Evolutionary conservation across 2,797 vertebrate genomes (phyloP).

Genomic region (Zenarchopterus dispar): DNA sequence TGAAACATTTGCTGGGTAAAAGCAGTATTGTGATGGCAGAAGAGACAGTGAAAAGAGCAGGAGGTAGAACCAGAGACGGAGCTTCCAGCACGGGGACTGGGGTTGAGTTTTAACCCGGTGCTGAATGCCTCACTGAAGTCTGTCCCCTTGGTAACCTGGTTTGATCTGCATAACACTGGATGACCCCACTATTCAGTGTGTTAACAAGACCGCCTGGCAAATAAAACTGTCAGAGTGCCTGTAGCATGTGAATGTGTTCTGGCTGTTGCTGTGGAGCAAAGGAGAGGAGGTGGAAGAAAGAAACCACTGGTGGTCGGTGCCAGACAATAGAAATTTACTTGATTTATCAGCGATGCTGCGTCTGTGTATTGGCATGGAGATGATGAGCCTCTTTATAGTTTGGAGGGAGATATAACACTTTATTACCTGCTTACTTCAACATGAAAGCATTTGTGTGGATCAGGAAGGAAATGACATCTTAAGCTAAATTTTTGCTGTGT

Average conservation of each 20-base stretch:
- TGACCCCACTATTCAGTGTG: conserved; percentile 77
- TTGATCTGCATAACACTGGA: conserved; percentile 86
- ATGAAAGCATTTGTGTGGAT: conserved; percentile 17
- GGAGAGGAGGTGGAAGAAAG: conserved; percentile 57
- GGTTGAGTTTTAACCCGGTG: conserved; percentile 70
- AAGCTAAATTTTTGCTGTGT: conserved; percentile 22
- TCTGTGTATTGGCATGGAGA: conserved; percentile 55
- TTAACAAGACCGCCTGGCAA: conserved; percentile 85
- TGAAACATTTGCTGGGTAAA: conserved; percentile 63
- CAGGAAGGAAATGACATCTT: conserved; percentile 31
- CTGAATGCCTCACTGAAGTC: conserved; percentile 75
- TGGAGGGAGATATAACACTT: conserved; percentile 39
- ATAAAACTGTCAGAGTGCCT: conserved; percentile 80
- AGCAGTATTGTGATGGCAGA: conserved; percentile 17
- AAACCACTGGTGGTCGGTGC: conserved; percentile 66
- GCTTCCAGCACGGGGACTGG: conserved; percentile 30
- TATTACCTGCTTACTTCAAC: neutral
- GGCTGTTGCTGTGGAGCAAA: conserved; percentile 57
- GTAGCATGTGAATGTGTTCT: conserved; percentile 77
- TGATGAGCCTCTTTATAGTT: conserved; percentile 28
- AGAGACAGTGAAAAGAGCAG: conserved; percentile 11
- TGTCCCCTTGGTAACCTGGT: conserved; percentile 84
- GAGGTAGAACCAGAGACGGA: conserved; percentile 19
- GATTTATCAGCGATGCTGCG: conserved; percentile 67
- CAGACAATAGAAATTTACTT: conserved; percentile 63